A percentile compares a stretch with the other conserved stretches of the same genome.
phyloP scores from a whole-genome alignment of 92 coral and sea anemone species.

The Zoanthus gigantus region DNA sequence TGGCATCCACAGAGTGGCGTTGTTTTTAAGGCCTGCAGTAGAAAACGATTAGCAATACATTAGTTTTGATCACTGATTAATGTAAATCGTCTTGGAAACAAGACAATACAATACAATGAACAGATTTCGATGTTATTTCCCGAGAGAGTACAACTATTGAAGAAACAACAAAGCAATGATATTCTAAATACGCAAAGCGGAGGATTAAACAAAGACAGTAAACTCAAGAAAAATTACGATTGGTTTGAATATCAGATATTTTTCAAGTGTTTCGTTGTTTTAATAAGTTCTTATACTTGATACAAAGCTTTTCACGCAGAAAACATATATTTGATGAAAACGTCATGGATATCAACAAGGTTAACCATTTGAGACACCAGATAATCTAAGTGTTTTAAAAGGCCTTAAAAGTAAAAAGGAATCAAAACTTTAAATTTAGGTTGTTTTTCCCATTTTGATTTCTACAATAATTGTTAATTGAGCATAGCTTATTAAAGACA shows the following conservation, averaged over 20 bases:
- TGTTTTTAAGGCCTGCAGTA: conserved; percentile 14
- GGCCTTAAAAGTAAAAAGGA: too few species aligned
- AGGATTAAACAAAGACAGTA: background rate
- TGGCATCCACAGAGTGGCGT: conserved; percentile 3
- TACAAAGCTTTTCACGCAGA: background rate
- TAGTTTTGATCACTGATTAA: conserved; percentile 18
- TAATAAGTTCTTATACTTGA: background rate
- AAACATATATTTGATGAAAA: too few species aligned
- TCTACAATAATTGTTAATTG: too few species aligned
- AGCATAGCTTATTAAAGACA: too few species aligned
- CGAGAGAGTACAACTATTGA: conserved; percentile 17
- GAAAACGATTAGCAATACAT: conserved; percentile 27
- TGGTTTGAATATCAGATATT: background rate
- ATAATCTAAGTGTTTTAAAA: too few species aligned
- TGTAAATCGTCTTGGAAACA: conserved; percentile 14
- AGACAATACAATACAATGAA: conserved; percentile 12
- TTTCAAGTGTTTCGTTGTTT: background rate
- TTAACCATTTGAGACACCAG: too few species aligned
- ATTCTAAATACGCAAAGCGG: background rate
- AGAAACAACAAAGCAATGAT: background rate
- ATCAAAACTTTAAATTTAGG: too few species aligned
- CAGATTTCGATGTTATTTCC: conserved; percentile 14
- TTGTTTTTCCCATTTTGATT: too few species aligned
- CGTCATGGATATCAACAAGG: too few species aligned
- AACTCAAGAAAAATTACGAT: background rate